phyloP scores from a whole-genome alignment of 2,797 vertebrate genomes.

The Leptoclinus maculatus region DNA sequence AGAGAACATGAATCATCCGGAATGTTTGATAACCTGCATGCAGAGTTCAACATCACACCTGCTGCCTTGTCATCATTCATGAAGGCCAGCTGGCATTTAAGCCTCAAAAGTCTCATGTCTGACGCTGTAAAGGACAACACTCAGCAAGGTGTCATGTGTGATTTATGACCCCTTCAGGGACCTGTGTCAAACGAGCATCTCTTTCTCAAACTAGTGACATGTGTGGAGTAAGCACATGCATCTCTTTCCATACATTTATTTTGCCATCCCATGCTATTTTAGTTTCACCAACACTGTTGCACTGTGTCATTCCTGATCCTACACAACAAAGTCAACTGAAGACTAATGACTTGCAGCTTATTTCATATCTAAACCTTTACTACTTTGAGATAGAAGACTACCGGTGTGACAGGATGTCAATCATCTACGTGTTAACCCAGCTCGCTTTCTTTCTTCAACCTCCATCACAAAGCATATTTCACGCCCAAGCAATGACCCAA shows the following conservation, averaged over 20 bases:
- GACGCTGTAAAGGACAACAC: conserved; percentile 12
- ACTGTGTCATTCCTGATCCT: neutral
- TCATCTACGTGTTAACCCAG: conserved; percentile 33
- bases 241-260: neutral
- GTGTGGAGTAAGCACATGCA: neutral
- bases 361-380: neutral
- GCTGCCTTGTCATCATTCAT: conserved; percentile 19
- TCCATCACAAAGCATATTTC: conserved; percentile 22
- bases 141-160: conserved; percentile 1
- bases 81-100: conserved; percentile 43
- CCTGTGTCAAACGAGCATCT: neutral
- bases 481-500: conserved; percentile 26
- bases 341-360: conserved; percentile 1
- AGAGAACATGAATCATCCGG: conserved; percentile 33
- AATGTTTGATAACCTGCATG: conserved; percentile 26
- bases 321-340: neutral
- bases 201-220: neutral
- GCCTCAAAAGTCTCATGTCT: conserved; percentile 17
- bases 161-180: conserved; percentile 23
- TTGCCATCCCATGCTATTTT: neutral
- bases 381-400: neutral
- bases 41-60: conserved; percentile 12
- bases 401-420: conserved; percentile 20
- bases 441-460: conserved; percentile 11
- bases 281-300: neutral